Base-by-base conservation (phyloP, 2,113 vertebrate genomes). In the Myrmophylax atrothorax region DNA sequence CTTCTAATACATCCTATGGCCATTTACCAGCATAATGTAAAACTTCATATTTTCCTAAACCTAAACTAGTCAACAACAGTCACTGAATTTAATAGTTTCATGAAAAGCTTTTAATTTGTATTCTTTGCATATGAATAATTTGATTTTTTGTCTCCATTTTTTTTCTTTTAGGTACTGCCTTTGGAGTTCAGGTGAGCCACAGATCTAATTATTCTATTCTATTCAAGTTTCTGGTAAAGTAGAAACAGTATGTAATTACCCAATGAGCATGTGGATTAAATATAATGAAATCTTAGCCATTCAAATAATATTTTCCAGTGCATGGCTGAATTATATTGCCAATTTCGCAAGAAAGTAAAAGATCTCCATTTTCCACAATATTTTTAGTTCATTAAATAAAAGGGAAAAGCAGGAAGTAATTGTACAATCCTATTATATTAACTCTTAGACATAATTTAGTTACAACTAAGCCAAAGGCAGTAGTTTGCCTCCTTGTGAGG, bases 131-230 rank as follows among this genome's bases (percentile, higher is more conserved):
- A 6, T 53, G 5, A 87, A 13, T 85, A 72, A 59, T 14, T 46
- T 31, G 4, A 23, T 49, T 6, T 78, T 40, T 12, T 20, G 3
- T 74, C 31, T 59, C n/a, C 0, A 1, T 56, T 80, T 69, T 74
- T 50, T 92, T 76, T 28, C 12, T 74, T 80, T 62, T 22, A 97
- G 96, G 72, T 49, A 2, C 26, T 83, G 82, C 74, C n/a, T 95
- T 95, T 58, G 96, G 94, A 89, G 47, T 10, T 66, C 62, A 93
- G 96, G 96, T 97, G 53, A 96, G 95, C 20, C 64, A 33, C 44
- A 49, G 17, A 52, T 73, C 28, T 67, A 38, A 75, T 94, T 84
- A 67, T 56, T 49, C 60, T 68, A 18, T 87, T 91, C 53, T 91
- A 0, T 73, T 87, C 25, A 68, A n/a, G 13, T 64, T 92, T 91